These are phyloP conservation scores for Elanoides forficatus DNA, from an alignment of 2,113 vertebrate genomes.

Conservation along the genomic window DNA sequence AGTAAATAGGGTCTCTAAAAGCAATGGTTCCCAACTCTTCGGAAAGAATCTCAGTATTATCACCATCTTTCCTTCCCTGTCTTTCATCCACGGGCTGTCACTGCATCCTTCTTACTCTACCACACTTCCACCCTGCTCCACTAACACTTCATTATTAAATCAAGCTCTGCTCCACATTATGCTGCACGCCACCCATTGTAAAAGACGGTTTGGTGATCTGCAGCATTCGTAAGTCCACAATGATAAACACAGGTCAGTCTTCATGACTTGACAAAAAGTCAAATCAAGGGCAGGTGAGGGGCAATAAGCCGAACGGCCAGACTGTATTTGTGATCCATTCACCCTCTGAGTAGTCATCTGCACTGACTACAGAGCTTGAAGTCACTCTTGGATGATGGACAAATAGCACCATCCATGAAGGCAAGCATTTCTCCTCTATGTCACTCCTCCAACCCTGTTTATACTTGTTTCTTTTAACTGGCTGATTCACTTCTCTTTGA, in stretches of 20 bases:
- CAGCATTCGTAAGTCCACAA: background rate
- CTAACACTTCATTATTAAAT: background rate
- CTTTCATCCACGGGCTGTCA: background rate
- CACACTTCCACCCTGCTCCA: background rate
- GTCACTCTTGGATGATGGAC: background rate
- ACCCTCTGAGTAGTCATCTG: background rate
- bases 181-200: background rate
- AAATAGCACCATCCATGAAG: background rate
- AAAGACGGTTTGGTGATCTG: background rate
- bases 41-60: background rate
- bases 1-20: background rate
- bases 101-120: background rate
- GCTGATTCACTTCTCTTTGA: background rate
- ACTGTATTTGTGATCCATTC: background rate
- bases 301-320: background rate
- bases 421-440: background rate
- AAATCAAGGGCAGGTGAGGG: background rate
- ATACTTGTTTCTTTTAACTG: background rate
- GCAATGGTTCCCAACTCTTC: background rate
- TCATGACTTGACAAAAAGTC: background rate
- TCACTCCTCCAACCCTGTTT: background rate
- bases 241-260: background rate
- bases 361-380: background rate
- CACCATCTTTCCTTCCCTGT: background rate
- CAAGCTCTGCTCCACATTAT: background rate